Evolutionary conservation across 2,797 vertebrate species (phyloP).

Genomic region (Enteromius argenteus): DNA sequence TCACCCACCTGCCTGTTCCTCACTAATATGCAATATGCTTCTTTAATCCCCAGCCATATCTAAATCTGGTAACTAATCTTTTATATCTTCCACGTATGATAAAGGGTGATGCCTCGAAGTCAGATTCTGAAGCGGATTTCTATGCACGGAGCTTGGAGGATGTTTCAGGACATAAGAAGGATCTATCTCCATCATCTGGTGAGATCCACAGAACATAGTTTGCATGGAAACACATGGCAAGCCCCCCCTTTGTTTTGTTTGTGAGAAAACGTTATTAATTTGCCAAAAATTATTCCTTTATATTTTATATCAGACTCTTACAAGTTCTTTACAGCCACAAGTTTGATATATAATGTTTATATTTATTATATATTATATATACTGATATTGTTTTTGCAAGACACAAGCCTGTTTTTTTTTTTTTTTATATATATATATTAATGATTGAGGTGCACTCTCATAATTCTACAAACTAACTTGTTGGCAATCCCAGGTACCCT

Average conservation of each 20-base stretch:
- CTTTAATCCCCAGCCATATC: neutral
- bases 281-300: too few species aligned
- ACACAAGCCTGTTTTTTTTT: neutral
- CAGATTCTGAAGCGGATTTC: conserved; percentile 88
- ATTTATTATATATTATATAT: too few species aligned
- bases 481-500: neutral
- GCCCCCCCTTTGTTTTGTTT: too few species aligned
- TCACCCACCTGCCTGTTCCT: conserved; percentile 50
- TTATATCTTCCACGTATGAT: conserved; percentile 58
- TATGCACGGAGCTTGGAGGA: conserved; percentile 87
- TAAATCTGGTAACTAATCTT: neutral
- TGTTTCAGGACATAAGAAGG: conserved; percentile 86
- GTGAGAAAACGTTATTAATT: too few species aligned
- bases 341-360: too few species aligned
- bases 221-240: neutral
- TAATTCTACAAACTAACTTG: neutral
- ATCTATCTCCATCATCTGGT: conserved; percentile 86
- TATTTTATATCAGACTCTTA: too few species aligned
- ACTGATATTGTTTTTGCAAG: neutral
- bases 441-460: neutral
- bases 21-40: conserved; percentile 26
- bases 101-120: conserved; percentile 92
- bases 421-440: neutral
- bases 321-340: too few species aligned
- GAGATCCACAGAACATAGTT: conserved; percentile 67